Base-by-base conservation (phyloP, 2,113 vertebrate genomes). In the Pseudopipra pipra region DNA sequence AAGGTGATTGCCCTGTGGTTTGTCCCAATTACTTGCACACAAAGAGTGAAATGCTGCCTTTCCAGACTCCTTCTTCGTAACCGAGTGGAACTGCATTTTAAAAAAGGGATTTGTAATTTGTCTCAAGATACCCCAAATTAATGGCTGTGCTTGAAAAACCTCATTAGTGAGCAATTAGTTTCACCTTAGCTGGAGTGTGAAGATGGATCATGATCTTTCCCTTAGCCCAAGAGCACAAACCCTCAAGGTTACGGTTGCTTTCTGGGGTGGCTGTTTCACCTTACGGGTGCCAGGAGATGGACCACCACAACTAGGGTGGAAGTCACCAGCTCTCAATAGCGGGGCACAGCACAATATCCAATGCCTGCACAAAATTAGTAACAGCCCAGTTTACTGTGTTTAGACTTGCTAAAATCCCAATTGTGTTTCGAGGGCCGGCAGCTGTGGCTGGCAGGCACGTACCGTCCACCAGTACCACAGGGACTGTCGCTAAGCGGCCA, bases 391-490 rank as follows among this genome's bases (percentile, higher is more conserved):
- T 52, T 44, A 14, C 25, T 35, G 17, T 39, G 31, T 33, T 59
- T 17, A 72, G 90, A 58, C 52, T 35, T 66, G 52, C 35, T 56
- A 30, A 89, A 88, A 55, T 56, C 66, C 71, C 2, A 0, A 13
- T 47, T 72, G 85, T 93, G 52, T 75, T 82, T 68, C 2, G 8
- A 92, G 54, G 76, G 81, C 65, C 56, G 0, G 90, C 85, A 88
- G 85, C 92, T 88, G 85, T 96, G 92, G 96, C 95, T 95, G 92
- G 96, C 86, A 96, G 92, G 95, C 95, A 97, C 88, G 86, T 96
- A 95, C 76, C 0, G 33, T 39, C 6, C 5, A 93, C 73, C 74
- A 82, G 44, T 87, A 85, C 81, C 93, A 95, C 41, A 95, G 88
- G 51, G 96, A 94, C n/a, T 93, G 82, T 71, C 8, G 63, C 41